Evolutionary conservation across 2,888 invertebrate genomes (phyloP), one percentile per base, ranked within the genome.

Genomic region (Periphyllus acericola): DNA sequence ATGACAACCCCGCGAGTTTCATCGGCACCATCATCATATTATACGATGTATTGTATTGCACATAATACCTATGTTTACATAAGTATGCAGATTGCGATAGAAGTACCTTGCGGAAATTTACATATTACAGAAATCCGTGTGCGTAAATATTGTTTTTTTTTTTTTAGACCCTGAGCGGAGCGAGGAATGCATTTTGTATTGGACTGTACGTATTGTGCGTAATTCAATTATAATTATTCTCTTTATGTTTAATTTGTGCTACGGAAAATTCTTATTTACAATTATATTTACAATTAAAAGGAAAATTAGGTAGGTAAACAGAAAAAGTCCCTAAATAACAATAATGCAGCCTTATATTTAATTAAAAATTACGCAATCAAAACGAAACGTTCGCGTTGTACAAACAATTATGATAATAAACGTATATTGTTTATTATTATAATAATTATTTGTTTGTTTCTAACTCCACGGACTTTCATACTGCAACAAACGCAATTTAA

Each of bases 381-480:
- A 60, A 60, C 60, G 60, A 60, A 60, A 60, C 60, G 60, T 60
- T 25, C 60, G 25, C 60, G 9, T 60, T 60, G 21, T 25, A 25
- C 60, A 60, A 60, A 60, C 60, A 60, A 60, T 60, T 6, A 60
- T 21, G 3, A 55, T 55, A 4, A 79, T 25, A 79, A 32, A 34
- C 25, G 5, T 25, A 46, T 71, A n/a, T 78, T 55, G 32, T 55
- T 78, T 55, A 32, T 32, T 52, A 11, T 52, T n/a, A 76, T 76
- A 52, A 52, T 78, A 52, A 21, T 55, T 32, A 55, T 55, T 78
- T 46, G 40, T 29, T 76, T 78, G 11, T 55, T 78, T 34, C 55
- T 32, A 78, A 55, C 55, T 78, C 52, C 78, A 11, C 52, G 5
- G 78, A 78, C 78, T 79, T 55, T 60, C 60, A 60, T 52, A 79